Evolutionary conservation across 2,888 invertebrate genomes (phyloP).

Genomic region (Diachrysia chrysitis): DNA sequence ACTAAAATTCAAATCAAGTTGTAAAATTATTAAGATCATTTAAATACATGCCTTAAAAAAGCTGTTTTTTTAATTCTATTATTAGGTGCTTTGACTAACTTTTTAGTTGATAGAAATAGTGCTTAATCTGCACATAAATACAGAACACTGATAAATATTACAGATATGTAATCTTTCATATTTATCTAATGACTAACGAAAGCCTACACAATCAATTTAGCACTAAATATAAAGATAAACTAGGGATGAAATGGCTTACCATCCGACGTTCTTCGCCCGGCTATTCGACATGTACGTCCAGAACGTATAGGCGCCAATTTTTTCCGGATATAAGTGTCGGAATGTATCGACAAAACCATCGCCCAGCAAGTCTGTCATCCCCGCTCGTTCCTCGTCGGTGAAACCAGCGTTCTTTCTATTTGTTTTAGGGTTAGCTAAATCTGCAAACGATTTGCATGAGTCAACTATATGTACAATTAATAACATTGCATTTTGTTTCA

Average conservation of each 20-base stretch:
- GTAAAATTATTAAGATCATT: no score
- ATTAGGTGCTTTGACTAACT: no score
- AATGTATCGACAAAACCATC: conserved; percentile 97
- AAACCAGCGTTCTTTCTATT: conserved; percentile 98
- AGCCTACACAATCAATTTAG: background rate
- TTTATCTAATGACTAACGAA: no score
- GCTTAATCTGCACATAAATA: no score
- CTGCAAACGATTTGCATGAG: conserved; percentile 79
- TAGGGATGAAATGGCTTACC: conserved; percentile 88
- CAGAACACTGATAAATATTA: no score
- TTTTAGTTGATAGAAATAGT: no score
- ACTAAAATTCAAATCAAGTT: no score
- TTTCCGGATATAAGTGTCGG: conserved; percentile 95
- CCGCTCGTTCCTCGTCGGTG: conserved; percentile 97
- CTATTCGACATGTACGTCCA: conserved; percentile 98
- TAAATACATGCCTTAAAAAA: no score
- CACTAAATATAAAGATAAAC: background rate
- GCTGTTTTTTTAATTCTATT: no score
- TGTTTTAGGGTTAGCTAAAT: conserved; percentile 97
- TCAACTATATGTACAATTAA: background rate
- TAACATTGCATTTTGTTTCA: no score
- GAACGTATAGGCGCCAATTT: conserved; percentile 95
- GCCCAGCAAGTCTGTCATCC: conserved; percentile 94
- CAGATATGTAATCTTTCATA: no score
- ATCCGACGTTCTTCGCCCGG: conserved; percentile 97